A percentile compares a stretch with the other conserved stretches of the same genome.
These are phyloP conservation scores for Sipha flava DNA, from an alignment of 1,140 invertebrate species.

Conservation along the genomic window DNA sequence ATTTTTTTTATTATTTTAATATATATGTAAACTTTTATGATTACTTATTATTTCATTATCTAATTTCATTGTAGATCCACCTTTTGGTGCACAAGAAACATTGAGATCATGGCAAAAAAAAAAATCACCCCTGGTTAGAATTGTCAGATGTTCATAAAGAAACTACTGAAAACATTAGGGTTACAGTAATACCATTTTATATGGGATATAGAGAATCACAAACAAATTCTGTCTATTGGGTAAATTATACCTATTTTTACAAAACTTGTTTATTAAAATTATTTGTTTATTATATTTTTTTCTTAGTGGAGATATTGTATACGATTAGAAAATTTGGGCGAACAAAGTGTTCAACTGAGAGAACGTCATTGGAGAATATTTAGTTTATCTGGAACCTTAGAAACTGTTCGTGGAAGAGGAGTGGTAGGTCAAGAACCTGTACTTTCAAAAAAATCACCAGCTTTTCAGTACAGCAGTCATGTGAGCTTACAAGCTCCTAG, in stretches of 20 bases:
- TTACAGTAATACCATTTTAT: constrained; percentile 97
- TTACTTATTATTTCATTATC: not conserved
- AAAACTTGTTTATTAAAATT: not conserved
- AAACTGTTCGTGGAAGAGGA: constrained; percentile 86
- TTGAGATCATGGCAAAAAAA: constrained; percentile 91
- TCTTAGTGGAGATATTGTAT: constrained; percentile 90
- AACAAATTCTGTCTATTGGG: constrained; percentile 85
- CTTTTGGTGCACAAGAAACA: constrained; percentile 81
- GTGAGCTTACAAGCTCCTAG: constrained; percentile 93
- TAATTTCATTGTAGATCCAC: constrained; percentile 55
- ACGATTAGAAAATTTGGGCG: constrained; percentile 85
- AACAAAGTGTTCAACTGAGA: constrained; percentile 78
- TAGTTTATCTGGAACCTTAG: constrained; percentile 84
- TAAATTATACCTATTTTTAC: constrained; percentile 42
- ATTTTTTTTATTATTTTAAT: too few species aligned
- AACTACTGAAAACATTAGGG: constrained; percentile 88
- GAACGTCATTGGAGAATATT: constrained; percentile 97
- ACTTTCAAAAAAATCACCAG: constrained; percentile 73
- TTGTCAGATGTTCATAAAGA: constrained; percentile 95
- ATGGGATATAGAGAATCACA: constrained; percentile 88
- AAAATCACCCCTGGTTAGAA: constrained; percentile 94
- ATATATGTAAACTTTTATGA: not conserved
- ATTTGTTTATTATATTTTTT: not conserved
- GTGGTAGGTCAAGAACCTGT: constrained; percentile 94
- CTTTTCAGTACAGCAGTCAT: constrained; percentile 96